Evolutionary conservation across 2,113 vertebrate species (phyloP).

Genomic region (Pygoscelis antarcticus): DNA sequence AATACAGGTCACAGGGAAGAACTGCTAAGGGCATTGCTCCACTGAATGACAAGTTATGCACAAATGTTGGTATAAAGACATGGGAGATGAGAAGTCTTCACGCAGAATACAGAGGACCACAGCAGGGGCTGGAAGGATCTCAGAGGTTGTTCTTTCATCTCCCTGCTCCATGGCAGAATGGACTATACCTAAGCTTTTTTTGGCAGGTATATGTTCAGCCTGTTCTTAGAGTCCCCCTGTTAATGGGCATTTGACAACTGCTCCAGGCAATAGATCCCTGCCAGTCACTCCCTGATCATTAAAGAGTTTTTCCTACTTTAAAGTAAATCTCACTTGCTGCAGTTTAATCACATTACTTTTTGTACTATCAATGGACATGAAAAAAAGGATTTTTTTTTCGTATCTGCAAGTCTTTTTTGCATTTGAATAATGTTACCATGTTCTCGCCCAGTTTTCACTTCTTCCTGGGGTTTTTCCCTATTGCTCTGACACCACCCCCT

Average conservation of each 20-base stretch:
- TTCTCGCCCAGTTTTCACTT: neutral
- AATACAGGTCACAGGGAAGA: neutral
- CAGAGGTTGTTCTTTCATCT: neutral
- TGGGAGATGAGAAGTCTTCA: neutral
- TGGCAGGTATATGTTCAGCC: neutral
- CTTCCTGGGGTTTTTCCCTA: neutral
- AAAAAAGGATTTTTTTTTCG: neutral
- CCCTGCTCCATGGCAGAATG: neutral
- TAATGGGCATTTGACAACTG: neutral
- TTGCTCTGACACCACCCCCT: neutral
- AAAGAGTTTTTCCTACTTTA: conserved; percentile 2
- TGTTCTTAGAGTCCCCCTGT: neutral
- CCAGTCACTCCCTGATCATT: neutral
- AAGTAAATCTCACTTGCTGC: conserved; percentile 26
- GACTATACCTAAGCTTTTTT: neutral
- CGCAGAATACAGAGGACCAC: neutral
- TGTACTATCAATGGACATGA: neutral
- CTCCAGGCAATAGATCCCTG: neutral
- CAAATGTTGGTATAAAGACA: neutral
- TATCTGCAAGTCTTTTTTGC: neutral
- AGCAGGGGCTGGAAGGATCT: neutral
- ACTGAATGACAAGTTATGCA: neutral
- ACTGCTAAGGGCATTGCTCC: neutral
- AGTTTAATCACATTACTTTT: conserved; percentile 15
- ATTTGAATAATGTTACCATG: neutral